Percentiles rank a stretch among this genome's conserved stretches.
These are phyloP conservation scores for Ditylenchus dipsaci DNA, from an alignment of 1,140 invertebrate species.

Conservation along the genomic window DNA sequence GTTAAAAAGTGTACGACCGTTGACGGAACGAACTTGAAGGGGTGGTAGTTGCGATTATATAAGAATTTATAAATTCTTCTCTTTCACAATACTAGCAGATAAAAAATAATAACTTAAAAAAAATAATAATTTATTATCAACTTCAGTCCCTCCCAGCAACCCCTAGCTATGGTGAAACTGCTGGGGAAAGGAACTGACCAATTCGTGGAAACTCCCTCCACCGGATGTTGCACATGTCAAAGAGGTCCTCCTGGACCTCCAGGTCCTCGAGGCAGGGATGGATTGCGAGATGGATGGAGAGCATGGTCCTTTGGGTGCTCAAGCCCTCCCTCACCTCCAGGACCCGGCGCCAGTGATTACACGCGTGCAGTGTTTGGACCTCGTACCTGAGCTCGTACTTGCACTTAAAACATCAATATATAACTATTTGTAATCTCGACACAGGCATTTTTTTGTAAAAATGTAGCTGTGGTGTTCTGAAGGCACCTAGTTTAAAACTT, in stretches of 20 bases:
- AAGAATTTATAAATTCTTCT: too few species aligned
- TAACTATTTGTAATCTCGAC: too few species aligned
- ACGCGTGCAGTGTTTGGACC: too few species aligned
- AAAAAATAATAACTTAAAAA: not conserved
- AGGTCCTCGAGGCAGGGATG: slow-evolving; percentile 40
- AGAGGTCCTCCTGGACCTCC: slow-evolving; percentile 43
- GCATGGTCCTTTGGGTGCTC: slow-evolving; percentile 40
- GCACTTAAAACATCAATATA: too few species aligned
- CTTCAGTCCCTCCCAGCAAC: not conserved
- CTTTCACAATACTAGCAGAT: not conserved
- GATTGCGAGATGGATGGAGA: slow-evolving; percentile 47
- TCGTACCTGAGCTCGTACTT: too few species aligned
- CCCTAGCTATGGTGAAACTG: not conserved
- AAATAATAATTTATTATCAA: not conserved
- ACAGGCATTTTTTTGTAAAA: too few species aligned
- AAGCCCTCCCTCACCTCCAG: slow-evolving; percentile 38
- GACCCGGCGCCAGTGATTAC: too few species aligned
- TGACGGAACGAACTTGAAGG: too few species aligned
- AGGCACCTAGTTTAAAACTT: too few species aligned
- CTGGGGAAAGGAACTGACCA: slow-evolving; percentile 27
- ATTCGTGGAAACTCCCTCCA: slow-evolving; percentile 50
- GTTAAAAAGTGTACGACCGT: too few species aligned
- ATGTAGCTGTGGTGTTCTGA: too few species aligned
- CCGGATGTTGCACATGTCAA: slow-evolving; percentile 48
- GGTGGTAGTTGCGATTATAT: too few species aligned